A percentile compares a stretch with the other conserved stretches of the same genome.
Conservation (phyloP, 2,888 invertebrate species). For the Oithona nana region DNA sequence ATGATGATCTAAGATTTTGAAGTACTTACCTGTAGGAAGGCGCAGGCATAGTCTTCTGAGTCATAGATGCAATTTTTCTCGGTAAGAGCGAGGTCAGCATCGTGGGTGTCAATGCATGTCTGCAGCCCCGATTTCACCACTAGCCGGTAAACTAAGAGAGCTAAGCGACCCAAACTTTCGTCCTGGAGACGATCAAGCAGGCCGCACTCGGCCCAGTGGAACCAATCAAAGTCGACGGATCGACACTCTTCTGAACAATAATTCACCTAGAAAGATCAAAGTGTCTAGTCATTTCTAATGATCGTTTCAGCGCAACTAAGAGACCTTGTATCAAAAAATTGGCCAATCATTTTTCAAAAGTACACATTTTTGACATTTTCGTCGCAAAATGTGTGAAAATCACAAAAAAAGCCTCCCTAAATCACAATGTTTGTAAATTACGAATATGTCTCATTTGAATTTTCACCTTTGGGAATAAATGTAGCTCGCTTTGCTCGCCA, state of each 20-base stretch:
- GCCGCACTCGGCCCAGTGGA: conserved; percentile 29
- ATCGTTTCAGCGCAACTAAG: no score
- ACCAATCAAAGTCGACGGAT: not conserved
- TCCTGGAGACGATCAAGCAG: conserved; percentile 23
- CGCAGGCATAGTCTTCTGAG: conserved; percentile 25
- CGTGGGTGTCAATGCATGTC: not conserved
- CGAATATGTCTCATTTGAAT: no score
- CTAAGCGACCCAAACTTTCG: conserved; percentile 23
- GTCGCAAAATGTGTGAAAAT: no score
- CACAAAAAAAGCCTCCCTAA: no score
- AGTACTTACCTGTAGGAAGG: conserved; percentile 28
- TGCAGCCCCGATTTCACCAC: conserved; percentile 19
- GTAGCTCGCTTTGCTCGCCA: no score
- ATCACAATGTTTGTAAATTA: no score
- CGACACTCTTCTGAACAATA: not conserved
- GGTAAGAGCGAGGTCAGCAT: not conserved
- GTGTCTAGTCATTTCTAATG: no score
- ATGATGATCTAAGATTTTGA: conserved; percentile 20
- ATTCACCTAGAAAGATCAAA: not conserved
- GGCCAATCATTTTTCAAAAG: no score
- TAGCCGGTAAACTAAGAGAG: conserved; percentile 23
- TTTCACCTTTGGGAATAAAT: no score
- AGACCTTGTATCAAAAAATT: no score
- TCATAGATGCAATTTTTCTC: conserved; percentile 18
- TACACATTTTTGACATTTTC: no score